Evolutionary conservation across 2,797 vertebrate species (phyloP), one percentile per base, ranked within the genome.

Genomic region (Mergus octosetaceus): DNA sequence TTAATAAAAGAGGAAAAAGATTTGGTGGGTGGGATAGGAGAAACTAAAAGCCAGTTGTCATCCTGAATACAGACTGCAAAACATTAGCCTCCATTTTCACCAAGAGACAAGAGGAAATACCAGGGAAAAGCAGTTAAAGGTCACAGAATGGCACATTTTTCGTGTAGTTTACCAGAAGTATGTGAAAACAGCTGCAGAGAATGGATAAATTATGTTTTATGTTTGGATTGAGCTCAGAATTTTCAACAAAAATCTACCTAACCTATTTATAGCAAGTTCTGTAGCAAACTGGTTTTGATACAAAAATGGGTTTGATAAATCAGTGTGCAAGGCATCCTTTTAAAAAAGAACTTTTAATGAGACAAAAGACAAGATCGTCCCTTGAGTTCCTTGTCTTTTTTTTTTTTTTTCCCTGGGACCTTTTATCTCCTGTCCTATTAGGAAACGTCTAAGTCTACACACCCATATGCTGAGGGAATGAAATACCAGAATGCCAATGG

Each of bases 51-150:
- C 4, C n/a, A 69, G 20, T 72, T 28, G 13, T 72, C 41, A 49
- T 79, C 61, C 78, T 71, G 38, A 89, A 85, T n/a, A 64, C 70
- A 81, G 62, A 84, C 54, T 87, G 83, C 58, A 84, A 93, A 85
- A 87, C 36, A 61, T 94, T 64, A 94, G 38, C 84, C 58, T 88
- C 66, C 80, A 65, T 95, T 86, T 93, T 93, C 80, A 95, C 45
- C 69, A 76, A 70, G 38, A 93, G 88, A 78, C 76, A 93, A 90
- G 80, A 94, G 92, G 93, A 95, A 96, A 95, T 90, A 93, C 88
- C 90, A 95, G 36, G 90, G 56, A 70, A 94, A 95, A 82, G 77
- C 70, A 93, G 73, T 75, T 87, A 53, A 91, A 94, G 92, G 92
- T 91, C 93, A 95, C 17, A 62, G 71, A 95, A 94, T 92, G 94